Base-by-base conservation (phyloP, 1,140 invertebrate genomes). In the Cyrtorhinus lividipennis region DNA sequence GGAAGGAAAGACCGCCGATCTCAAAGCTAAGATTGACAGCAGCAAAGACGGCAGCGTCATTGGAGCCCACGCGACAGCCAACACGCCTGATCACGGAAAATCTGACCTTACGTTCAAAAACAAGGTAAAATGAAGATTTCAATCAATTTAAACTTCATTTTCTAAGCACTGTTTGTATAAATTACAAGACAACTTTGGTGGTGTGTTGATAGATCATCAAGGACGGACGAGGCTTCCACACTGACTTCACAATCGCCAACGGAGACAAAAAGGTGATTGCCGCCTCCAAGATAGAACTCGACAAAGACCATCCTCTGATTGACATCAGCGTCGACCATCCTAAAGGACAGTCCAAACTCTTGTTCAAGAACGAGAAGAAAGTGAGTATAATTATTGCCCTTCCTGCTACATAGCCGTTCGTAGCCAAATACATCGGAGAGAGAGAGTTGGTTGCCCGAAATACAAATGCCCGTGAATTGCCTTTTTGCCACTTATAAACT, bases 11-110 rank as follows among this genome's bases (percentile, higher is more conserved):
- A 58, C 20, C 1, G 64, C 64, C 13, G 79, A 81, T 64, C 64
- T 79, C 0, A 81, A 82, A 38, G 67, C 77, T 0, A 80, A 81
- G 63, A 74, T 72, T 18, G 74, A 75, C 0, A 57, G 23, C 23
- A 59, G 48, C 24, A 62, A 62, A 27, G 59, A 64, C 10, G 53
- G 56, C 22, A 62, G 57, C 30, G 58, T 25, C 15, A 27, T 25
- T 30, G 27, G 60, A 56, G 44, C 62, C 12, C 26, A 58, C 5
- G 23, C 64, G 13, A 48, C 26, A 8, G 48, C 56, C 12, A 67
- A 65, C 38, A 25, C 63, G 24, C 64, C 64, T 23, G 59, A 65
- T 3, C 30, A 63, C 24, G 64, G 62, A 24, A 67, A 67, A 56
- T 61, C 61, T n/a, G 57, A 65, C 45, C 25, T 65, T 25, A 60